Percentiles rank a stretch among this genome's conserved stretches.
These are phyloP conservation scores for Hylaea fasciaria DNA, from an alignment of 2,888 invertebrate genomes.

Conservation along the genomic window DNA sequence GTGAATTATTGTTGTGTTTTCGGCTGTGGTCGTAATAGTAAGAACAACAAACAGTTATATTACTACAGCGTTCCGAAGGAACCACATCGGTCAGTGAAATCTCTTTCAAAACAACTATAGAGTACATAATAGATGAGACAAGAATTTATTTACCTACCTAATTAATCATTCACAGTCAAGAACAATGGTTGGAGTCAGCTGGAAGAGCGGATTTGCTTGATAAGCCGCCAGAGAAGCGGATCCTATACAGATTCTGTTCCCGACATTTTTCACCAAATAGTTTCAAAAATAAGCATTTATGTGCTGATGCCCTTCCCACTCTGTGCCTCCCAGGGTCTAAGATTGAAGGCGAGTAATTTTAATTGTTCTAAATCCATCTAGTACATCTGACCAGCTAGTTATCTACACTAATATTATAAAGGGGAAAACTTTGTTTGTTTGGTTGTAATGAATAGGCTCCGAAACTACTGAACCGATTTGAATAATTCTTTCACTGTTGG, in stretches of 20 bases:
- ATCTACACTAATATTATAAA: no score
- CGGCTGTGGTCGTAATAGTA: constrained; percentile 72
- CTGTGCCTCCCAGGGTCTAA: constrained; percentile 58
- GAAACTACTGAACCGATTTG: no score
- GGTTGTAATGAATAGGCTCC: no score
- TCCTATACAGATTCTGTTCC: constrained; percentile 68
- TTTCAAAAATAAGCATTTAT: constrained; percentile 66
- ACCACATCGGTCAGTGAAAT: constrained; percentile 57
- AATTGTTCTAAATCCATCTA: no score
- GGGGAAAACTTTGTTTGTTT: no score
- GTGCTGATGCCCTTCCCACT: constrained; percentile 67
- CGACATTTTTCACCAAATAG: constrained; percentile 66
- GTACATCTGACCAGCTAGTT: no score
- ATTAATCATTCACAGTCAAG: constrained; percentile 54
- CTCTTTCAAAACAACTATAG: no score
- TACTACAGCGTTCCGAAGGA: constrained; percentile 74
- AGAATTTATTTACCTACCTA: neutral
- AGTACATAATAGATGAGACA: no score
- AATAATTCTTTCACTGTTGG: no score
- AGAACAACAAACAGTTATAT: constrained; percentile 67
- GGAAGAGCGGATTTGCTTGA: constrained; percentile 64
- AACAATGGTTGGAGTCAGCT: constrained; percentile 68
- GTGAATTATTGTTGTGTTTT: constrained; percentile 77
- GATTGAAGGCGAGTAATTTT: constrained; percentile 50
- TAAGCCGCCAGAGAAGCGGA: constrained; percentile 50